A percentile compares a stretch with the other conserved stretches of the same genome.
phyloP scores from a whole-genome alignment of 2,113 vertebrate genomes.

The Turnix velox region DNA sequence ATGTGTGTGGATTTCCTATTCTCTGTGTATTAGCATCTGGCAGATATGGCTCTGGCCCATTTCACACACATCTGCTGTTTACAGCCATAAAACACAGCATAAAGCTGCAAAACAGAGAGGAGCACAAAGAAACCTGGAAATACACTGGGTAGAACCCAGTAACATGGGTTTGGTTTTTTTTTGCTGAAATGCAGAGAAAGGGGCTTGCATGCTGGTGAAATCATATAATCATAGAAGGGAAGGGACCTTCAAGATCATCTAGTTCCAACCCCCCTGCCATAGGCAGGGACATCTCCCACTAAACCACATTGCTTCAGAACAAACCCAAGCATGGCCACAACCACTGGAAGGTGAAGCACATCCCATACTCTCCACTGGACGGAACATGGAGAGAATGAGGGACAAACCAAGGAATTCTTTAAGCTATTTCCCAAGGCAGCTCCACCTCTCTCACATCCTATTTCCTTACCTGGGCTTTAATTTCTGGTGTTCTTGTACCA shows the following conservation, averaged over 20 bases:
- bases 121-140: not conserved
- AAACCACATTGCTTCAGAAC: not conserved
- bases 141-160: not conserved
- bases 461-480: conserved; percentile 80
- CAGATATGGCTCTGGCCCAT: not conserved
- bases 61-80: not conserved
- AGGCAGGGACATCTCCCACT: too few species aligned
- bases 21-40: not conserved
- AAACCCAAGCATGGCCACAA: not conserved
- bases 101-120: not conserved
- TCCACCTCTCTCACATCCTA: not conserved
- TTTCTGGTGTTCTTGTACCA: conserved; percentile 62
- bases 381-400: not conserved
- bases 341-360: not conserved
- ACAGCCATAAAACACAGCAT: not conserved
- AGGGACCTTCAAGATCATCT: too few species aligned
- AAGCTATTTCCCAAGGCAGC: not conserved
- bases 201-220: not conserved
- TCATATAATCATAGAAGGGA: too few species aligned
- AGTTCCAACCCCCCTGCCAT: too few species aligned
- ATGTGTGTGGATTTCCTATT: not conserved
- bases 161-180: not conserved
- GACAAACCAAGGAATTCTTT: fast-evolving
- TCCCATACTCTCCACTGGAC: not conserved
- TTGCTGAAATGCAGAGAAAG: not conserved